A percentile compares a stretch with the other conserved stretches of the same genome.
Evolutionary conservation across 1,140 invertebrate species (phyloP).

Genomic region (Oscheius sp.): DNA sequence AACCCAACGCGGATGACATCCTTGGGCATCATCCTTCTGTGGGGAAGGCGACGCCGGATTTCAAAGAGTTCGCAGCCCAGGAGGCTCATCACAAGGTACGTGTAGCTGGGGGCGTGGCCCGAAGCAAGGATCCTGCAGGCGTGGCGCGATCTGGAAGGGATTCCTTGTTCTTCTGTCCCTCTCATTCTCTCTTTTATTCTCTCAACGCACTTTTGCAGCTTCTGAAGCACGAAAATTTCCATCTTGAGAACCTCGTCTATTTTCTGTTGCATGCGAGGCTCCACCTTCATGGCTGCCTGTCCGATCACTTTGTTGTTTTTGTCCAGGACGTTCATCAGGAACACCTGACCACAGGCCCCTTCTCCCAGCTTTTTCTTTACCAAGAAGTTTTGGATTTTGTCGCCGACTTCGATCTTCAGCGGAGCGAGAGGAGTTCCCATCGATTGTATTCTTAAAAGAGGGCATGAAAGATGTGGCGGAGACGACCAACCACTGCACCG

Average conservation of each 20-base stretch:
- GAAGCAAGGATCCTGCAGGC: slow-evolving; percentile 39
- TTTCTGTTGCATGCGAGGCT: slow-evolving; percentile 46
- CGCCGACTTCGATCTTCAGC: slow-evolving; percentile 14
- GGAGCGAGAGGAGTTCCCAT: slow-evolving; percentile 22
- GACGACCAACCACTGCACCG: too few relatives aligned
- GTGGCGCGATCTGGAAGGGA: slow-evolving; percentile 36
- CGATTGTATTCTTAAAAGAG: too few relatives aligned
- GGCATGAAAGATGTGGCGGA: too few relatives aligned
- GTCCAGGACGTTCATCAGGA: slow-evolving; percentile 21
- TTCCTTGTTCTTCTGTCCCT: neutral
- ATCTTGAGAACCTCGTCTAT: slow-evolving; percentile 53
- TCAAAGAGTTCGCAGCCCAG: slow-evolving; percentile 50
- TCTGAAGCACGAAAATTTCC: slow-evolving; percentile 49
- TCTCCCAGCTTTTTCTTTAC: slow-evolving; percentile 51
- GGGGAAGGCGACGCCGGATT: slow-evolving; percentile 43
- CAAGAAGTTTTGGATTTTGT: slow-evolving; percentile 22
- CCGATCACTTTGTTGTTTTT: neutral
- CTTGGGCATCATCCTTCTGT: slow-evolving; percentile 39
- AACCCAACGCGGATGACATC: slow-evolving; percentile 44
- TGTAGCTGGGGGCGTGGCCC: slow-evolving; percentile 44
- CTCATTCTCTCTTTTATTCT: neutral
- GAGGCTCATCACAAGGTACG: slow-evolving; percentile 48
- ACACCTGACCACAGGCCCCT: slow-evolving; percentile 46
- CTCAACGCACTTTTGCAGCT: slow-evolving; percentile 41
- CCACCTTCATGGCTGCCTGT: slow-evolving; percentile 44